phyloP scores from a whole-genome alignment of 2,888 invertebrate genomes.

The Lathronympha strigana region DNA sequence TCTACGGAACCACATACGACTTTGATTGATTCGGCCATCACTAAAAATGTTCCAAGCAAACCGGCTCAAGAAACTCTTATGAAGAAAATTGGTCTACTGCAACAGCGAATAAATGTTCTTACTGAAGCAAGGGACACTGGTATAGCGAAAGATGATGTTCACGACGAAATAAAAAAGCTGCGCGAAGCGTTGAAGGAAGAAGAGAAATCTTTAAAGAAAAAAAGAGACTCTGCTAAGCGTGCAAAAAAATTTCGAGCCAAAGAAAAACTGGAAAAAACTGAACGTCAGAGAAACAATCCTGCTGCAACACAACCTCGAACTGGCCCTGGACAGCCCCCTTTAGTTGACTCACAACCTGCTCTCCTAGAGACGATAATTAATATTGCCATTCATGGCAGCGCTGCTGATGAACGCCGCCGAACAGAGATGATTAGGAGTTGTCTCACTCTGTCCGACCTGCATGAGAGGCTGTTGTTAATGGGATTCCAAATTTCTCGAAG shows the following conservation, averaged over 20 bases:
- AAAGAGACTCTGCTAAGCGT: slow-evolving; percentile 40
- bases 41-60: slow-evolving; percentile 44
- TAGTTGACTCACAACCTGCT: slow-evolving; percentile 39
- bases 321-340: slow-evolving; percentile 42
- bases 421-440: slow-evolving; percentile 47
- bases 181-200: not conserved
- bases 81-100: slow-evolving; percentile 40
- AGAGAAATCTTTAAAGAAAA: not conserved
- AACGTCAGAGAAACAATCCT: not conserved
- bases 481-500: slow-evolving; percentile 45
- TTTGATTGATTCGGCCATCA: slow-evolving; percentile 26
- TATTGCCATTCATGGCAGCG: slow-evolving; percentile 44
- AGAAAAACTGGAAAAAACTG: slow-evolving; percentile 41
- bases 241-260: slow-evolving; percentile 45
- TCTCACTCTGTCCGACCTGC: slow-evolving; percentile 40
- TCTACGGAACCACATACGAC: not conserved
- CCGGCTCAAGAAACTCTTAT: slow-evolving; percentile 43
- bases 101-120: slow-evolving; percentile 45
- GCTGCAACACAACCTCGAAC: slow-evolving; percentile 47
- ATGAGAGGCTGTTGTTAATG: slow-evolving; percentile 42
- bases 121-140: slow-evolving; percentile 38
- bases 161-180: not conserved
- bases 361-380: slow-evolving; percentile 43
- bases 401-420: slow-evolving; percentile 47
- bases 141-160: not conserved